Evolutionary conservation across 2,888 invertebrate species (phyloP), one percentile per base, ranked within the genome.

Genomic region (Cosmorhoe ocellata): DNA sequence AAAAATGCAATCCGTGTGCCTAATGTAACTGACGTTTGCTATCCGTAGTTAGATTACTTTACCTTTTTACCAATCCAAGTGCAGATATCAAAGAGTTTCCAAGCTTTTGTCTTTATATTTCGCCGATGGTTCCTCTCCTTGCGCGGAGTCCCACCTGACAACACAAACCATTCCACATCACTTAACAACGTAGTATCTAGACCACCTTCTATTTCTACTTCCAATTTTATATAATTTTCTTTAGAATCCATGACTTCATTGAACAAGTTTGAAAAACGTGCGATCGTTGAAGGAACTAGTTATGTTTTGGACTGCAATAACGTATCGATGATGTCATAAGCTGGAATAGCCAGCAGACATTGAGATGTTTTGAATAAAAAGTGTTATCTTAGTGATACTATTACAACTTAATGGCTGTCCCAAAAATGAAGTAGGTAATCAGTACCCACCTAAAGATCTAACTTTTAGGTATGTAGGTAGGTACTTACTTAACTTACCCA

Each of bases 61-160:
- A 88, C 90, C 85, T 89, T 90, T 69, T 70, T 81, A 26, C 89
- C 89, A 40, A 90, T 81, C 90, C 89, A 89, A 8, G 84, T 64
- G 56, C 87, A 89, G 9, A 90, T 64, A 51, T 88, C 89, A 55
- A 85, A 67, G 30, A 90, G 66, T 46, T 64, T 77, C 82, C 85
- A 85, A 51, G 81, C 65, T 47, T 75, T 84, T 1, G 81, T 56
- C 45, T 79, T 83, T 41, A 59, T 66, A 27, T 63, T 73, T 9
- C 84, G 75, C 3, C 86, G 74, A 38, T 66, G 52, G 33, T 49
- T 71, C 51, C 70, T 79, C 24, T 87, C 88, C 57, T 73, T 82
- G 24, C 81, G 67, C 10, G 84, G 81, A 2, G 84, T 81, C 10
- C 76, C 82, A 63, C 81, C 89, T 88, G 86, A 73, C 30, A 86